Base-by-base conservation (phyloP, 2,888 invertebrate species). In the Pantelozetes paolii region DNA sequence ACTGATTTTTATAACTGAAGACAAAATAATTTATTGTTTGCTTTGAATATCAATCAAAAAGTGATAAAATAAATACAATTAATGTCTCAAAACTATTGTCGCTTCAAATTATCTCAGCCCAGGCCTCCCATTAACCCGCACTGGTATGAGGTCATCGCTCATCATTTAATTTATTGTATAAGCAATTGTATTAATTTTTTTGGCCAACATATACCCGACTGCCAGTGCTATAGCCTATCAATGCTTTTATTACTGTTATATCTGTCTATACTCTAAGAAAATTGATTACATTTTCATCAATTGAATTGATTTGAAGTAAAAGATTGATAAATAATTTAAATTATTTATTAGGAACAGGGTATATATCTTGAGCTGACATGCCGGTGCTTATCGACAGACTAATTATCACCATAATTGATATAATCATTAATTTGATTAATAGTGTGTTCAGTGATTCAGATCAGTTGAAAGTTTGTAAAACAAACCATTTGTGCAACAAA, bases 41-140 rank as follows among this genome's bases (percentile, higher is more conserved):
- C n/a, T 20, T 54, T 26, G 26, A 9, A 54, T 23, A 54, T 54
- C 54, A 54, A 54, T 54, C 54, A 48, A 54, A 54, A 54, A 50
- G 20, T n/a, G 50, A 45, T 45, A 45, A 11, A 26, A 54, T n/a
- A 54, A 54, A 54, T 54, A 54, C 26, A 26, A 54, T 54, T 54
- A 54, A 18, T 9, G n/a, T 13, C 20, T 54, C 11, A 13, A 26
- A 5, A 26, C 3, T 54, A 23, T 26, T 54, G 54, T 54, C 54
- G 23, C 54, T 54, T 23, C 11, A 54, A 54, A 54, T 54, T 23
- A 54, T 54, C 3, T 1, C 23, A 23, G 23, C 45, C 45, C 45
- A 2, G 6, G n/a, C 6, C 54, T 54, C 11, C 26, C 54, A 54
- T 23, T 6, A 8, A 11, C 11, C 23, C 54, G 23, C 54, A 26